These are phyloP conservation scores for Sebastes dallii DNA, from an alignment of 2,797 vertebrate species.

Conservation along the genomic window DNA sequence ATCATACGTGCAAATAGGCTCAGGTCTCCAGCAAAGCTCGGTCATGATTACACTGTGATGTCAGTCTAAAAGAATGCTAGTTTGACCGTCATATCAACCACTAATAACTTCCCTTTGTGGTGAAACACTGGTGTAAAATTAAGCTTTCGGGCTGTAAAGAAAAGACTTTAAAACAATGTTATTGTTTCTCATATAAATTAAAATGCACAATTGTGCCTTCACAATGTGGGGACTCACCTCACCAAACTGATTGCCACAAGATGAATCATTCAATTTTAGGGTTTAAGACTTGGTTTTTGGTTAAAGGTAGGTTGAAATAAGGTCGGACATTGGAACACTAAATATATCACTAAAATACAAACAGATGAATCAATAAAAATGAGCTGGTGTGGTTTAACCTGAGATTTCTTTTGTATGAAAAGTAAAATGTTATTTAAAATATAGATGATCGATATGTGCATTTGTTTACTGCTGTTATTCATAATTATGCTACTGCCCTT, in stretches of 20 bases:
- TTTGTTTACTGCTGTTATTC: constrained; percentile 1
- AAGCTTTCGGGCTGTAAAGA: constrained; percentile 17
- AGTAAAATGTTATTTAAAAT: neutral
- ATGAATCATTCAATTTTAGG: neutral
- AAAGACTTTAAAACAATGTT: constrained; percentile 6
- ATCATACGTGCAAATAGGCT: neutral
- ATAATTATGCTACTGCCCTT: constrained; percentile 11
- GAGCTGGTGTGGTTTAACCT: neutral
- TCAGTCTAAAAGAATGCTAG: constrained; percentile 46
- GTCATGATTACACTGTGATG: constrained; percentile 52
- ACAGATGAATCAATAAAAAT: neutral
- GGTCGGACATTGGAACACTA: neutral
- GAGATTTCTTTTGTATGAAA: neutral
- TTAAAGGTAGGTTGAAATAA: neutral
- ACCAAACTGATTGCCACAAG: neutral
- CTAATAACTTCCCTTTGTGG: constrained; percentile 46
- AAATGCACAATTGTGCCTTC: neutral
- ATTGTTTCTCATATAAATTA: neutral
- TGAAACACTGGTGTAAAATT: constrained; percentile 41
- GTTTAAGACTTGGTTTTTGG: neutral
- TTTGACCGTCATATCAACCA: constrained; percentile 38
- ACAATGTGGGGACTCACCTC: neutral
- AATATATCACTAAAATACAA: neutral
- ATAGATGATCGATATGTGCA: neutral
- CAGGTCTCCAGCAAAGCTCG: constrained; percentile 43